Percentiles rank a stretch among this genome's conserved stretches.
Conservation (phyloP, 2,113 vertebrate species). For the Planiliza haematocheilus region DNA sequence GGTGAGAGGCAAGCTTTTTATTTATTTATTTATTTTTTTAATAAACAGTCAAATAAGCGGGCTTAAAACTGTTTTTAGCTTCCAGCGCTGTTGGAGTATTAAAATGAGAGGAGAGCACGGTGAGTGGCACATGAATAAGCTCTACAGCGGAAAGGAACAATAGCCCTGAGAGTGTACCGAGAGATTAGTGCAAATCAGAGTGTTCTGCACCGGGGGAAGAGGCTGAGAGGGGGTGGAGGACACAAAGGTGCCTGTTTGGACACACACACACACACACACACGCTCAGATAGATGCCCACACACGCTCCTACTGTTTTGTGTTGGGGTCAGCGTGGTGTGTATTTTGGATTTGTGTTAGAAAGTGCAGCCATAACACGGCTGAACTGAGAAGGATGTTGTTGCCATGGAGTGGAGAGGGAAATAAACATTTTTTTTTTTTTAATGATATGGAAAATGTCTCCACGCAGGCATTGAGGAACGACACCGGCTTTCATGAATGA, state of each 20-base stretch:
- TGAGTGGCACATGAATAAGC: slow-evolving; percentile 82
- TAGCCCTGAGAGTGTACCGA: slow-evolving; percentile 68
- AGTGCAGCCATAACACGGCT: slow-evolving; percentile 20
- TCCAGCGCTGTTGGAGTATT: slow-evolving; percentile 62
- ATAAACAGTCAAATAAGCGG: slow-evolving; percentile 63
- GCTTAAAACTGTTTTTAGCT: slow-evolving; percentile 71
- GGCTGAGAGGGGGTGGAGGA: slow-evolving; percentile 62
- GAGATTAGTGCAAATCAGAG: slow-evolving; percentile 79
- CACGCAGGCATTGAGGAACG: neutral
- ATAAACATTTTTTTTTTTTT: slow-evolving; percentile 7
- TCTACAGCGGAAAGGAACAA: slow-evolving; percentile 74
- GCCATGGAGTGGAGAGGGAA: slow-evolving; percentile 25
- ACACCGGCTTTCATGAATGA: neutral
- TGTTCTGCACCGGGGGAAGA: slow-evolving; percentile 56
- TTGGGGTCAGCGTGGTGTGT: slow-evolving; percentile 34
- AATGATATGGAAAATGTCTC: neutral
- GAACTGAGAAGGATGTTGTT: slow-evolving; percentile 36
- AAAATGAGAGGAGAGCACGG: slow-evolving; percentile 70
- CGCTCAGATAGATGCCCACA: slow-evolving; percentile 52
- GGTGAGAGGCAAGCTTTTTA: slow-evolving; percentile 28
- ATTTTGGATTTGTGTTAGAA: slow-evolving; percentile 40
- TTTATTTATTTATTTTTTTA: slow-evolving; percentile 16
- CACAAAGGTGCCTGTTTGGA: slow-evolving; percentile 66
- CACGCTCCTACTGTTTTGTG: slow-evolving; percentile 27
- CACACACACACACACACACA: slow-evolving; percentile 39